A percentile compares a stretch with the other conserved stretches of the same genome.
Evolutionary conservation across 2,797 vertebrate species (phyloP).

Genomic region (Heliangelus exortis): DNA sequence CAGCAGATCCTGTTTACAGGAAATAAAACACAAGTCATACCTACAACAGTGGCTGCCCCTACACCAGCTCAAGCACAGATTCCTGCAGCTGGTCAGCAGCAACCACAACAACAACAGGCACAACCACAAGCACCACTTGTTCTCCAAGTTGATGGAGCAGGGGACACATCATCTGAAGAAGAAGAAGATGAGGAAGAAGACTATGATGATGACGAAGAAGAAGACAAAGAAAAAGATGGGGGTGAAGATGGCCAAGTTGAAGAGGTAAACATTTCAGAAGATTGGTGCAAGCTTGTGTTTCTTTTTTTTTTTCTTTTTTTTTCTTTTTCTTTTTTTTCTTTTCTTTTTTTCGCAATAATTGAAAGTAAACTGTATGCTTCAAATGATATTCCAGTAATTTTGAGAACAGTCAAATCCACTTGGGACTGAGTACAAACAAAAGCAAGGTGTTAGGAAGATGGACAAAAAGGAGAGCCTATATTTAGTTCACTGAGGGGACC

Average conservation of each 20-base stretch:
- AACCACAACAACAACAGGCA: conserved; percentile 82
- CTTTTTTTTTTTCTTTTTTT: neutral
- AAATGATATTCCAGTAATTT: neutral
- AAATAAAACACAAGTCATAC: conserved; percentile 93
- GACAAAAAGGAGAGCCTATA: neutral
- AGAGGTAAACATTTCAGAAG: conserved; percentile 82
- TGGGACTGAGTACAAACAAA: neutral
- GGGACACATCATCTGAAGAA: conserved; percentile 96
- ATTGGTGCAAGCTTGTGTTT: neutral
- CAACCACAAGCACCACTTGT: conserved; percentile 90
- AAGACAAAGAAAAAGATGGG: conserved; percentile 97
- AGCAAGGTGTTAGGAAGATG: neutral
- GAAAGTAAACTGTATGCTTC: neutral
- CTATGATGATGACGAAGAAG: conserved; percentile 97
- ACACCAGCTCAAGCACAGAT: conserved; percentile 88
- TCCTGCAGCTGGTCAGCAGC: conserved; percentile 79
- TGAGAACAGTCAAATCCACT: neutral
- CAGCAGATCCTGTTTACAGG: conserved; percentile 97
- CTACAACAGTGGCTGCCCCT: conserved; percentile 82
- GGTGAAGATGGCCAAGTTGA: conserved; percentile 97
- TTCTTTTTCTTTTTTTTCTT: neutral
- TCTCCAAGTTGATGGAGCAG: conserved; percentile 94
- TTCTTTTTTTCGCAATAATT: neutral
- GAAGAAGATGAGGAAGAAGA: conserved; percentile 97
- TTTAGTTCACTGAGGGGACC: neutral